These are phyloP conservation scores for Drosophila littoralis DNA, from an alignment of 1,140 invertebrate species.

Conservation along the genomic window DNA sequence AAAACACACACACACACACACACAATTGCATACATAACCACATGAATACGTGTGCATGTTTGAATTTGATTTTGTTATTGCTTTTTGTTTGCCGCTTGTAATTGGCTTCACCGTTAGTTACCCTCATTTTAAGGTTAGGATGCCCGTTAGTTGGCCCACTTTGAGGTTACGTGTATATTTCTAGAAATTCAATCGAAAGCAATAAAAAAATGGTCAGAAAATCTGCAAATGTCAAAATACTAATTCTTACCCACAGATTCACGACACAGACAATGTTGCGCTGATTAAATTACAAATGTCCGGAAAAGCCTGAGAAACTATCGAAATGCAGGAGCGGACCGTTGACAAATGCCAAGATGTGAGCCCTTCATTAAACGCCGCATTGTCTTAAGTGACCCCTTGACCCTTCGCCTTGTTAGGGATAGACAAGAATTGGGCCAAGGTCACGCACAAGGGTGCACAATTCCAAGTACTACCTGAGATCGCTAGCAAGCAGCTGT, in stretches of 20 bases:
- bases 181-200: slow-evolving; percentile 16
- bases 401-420: slow-evolving; percentile 68
- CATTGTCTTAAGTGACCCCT: slow-evolving; percentile 72
- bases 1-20: slow-evolving; percentile 1
- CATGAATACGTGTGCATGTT: not conserved
- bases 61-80: slow-evolving; percentile 39
- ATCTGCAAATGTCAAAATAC: slow-evolving; percentile 30
- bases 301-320: slow-evolving; percentile 48
- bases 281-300: slow-evolving; percentile 71
- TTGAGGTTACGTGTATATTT: slow-evolving; percentile 37
- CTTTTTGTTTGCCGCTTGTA: slow-evolving; percentile 18
- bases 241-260: slow-evolving; percentile 7
- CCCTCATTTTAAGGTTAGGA: not conserved
- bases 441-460: slow-evolving; percentile 62
- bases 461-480: not conserved
- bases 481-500: slow-evolving; percentile 46
- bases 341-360: slow-evolving; percentile 60
- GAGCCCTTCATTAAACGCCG: slow-evolving; percentile 52
- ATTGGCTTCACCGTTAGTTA: slow-evolving; percentile 24
- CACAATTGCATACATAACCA: not conserved
- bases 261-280: slow-evolving; percentile 45
- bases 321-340: slow-evolving; percentile 16
- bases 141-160: slow-evolving; percentile 17
- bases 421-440: slow-evolving; percentile 62
- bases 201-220: slow-evolving; percentile 34